Evolutionary conservation across 2,113 vertebrate genomes (phyloP), one percentile per base, ranked within the genome.

Genomic region (Apodemus speciosus): DNA sequence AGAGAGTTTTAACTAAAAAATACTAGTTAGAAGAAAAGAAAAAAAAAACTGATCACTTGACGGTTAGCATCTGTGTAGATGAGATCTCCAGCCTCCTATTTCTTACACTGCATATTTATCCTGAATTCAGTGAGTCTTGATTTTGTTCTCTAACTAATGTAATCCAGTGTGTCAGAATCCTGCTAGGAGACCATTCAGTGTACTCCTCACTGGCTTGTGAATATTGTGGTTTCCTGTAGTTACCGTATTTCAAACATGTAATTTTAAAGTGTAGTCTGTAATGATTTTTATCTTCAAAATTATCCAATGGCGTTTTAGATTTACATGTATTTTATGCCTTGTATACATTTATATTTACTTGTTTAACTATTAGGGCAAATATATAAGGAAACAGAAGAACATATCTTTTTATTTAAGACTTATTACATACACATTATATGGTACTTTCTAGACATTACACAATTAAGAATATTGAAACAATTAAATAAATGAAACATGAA

Each of bases 401-500:
- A 1, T 90, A 88, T 86, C 32, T 66, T 58, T 92, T 95, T 85
- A 94, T 7, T 85, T 95, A 92, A 88, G 32, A 3, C 3, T 91
- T 84, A 51, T 81, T 94, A 89, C 9, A 43, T 85, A 72, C 90
- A 66, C 81, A 53, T 81, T 86, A 68, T 92, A 91, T 94, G 75
- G 75, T 35, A 51, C 73, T 69, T 96, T 93, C 89, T 6, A 96
- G 73, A 83, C 25, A 88, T 71, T 95, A 81, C 18, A 88, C 93
- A 85, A 95, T 85, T 96, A 88, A 91, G 79, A 94, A 84, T 85
- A 95, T 87, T 95, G 75, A 94, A 96, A 85, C 83, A 97, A 94
- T 96, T 97, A 95, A 87, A 96, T 96, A 97, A 94, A 91, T 97
- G 76, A 95, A 95, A 92, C 88, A 77, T 94, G 89, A 88, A 96